These are phyloP conservation scores for Clistopyga incitator DNA, from an alignment of 2,888 invertebrate species.

Conservation along the genomic window DNA sequence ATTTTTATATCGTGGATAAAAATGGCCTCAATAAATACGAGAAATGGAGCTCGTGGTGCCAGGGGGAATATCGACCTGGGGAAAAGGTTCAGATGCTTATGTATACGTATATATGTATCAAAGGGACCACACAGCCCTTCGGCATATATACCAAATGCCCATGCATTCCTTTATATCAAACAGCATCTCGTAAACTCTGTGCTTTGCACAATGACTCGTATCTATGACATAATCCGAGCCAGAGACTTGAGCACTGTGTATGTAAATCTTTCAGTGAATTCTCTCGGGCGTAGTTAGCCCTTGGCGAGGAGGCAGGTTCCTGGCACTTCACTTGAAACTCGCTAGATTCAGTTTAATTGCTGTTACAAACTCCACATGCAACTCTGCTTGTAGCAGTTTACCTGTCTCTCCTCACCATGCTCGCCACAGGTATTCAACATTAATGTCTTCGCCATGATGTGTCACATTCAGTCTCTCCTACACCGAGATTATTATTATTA, in stretches of 20 bases:
- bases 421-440: slow-evolving; percentile 60
- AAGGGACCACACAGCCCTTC: slow-evolving; percentile 33
- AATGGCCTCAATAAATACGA: slow-evolving; percentile 76
- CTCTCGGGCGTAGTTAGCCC: slow-evolving; percentile 57
- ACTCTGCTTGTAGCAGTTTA: slow-evolving; percentile 62
- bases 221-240: slow-evolving; percentile 47
- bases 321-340: slow-evolving; percentile 67
- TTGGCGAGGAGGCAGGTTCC: slow-evolving; percentile 51
- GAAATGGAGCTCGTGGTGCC: slow-evolving; percentile 65
- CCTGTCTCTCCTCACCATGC: slow-evolving; percentile 51
- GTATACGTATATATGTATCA: slow-evolving; percentile 18
- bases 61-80: slow-evolving; percentile 53
- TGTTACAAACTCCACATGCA: slow-evolving; percentile 65
- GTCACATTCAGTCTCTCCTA: slow-evolving; percentile 49
- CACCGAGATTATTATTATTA: too few species aligned
- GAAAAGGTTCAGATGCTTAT: slow-evolving; percentile 31
- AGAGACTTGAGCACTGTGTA: slow-evolving; percentile 22
- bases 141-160: not conserved
- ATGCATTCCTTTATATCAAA: slow-evolving; percentile 28
- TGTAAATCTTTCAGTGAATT: slow-evolving; percentile 58
- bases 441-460: slow-evolving; percentile 57
- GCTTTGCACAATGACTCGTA: slow-evolving; percentile 48
- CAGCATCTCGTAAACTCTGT: slow-evolving; percentile 42
- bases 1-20: slow-evolving; percentile 75
- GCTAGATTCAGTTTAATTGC: slow-evolving; percentile 70